Percentiles rank a stretch among this genome's conserved stretches.
Evolutionary conservation across 1,140 invertebrate species (phyloP).

Genomic region (Heliconius melpomene): DNA sequence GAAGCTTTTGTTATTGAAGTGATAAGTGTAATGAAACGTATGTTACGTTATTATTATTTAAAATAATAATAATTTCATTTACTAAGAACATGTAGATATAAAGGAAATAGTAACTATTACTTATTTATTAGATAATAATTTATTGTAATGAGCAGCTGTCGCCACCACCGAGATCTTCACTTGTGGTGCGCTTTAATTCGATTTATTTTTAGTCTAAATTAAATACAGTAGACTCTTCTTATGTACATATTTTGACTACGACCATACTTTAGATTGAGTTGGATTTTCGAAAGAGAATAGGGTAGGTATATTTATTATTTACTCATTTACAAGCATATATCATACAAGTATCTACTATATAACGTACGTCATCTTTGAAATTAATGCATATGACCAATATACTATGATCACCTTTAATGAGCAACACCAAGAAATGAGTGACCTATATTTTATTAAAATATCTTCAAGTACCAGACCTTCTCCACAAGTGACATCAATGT

Average conservation of each 20-base stretch:
- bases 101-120: not conserved
- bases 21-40: conserved; percentile 23
- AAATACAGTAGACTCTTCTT: not conserved
- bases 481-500: conserved; percentile 48
- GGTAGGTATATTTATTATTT: not conserved
- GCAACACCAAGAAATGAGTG: not conserved
- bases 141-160: not conserved
- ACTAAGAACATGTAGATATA: not conserved
- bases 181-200: not conserved
- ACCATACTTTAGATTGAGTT: too few relatives aligned
- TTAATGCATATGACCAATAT: not conserved
- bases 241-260: too few relatives aligned
- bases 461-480: conserved; percentile 46
- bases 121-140: not conserved
- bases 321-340: not conserved
- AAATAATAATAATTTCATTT: conserved; percentile 15
- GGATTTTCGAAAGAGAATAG: not conserved
- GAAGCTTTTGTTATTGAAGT: conserved; percentile 19
- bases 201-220: not conserved
- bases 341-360: not conserved
- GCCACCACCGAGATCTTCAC: not conserved
- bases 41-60: not conserved
- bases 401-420: not conserved
- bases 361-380: not conserved
- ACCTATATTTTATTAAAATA: conserved; percentile 35